A percentile compares a stretch with the other conserved stretches of the same genome.
Evolutionary conservation across 2,113 vertebrate genomes (phyloP).

Genomic region (Oxyura jamaicensis): DNA sequence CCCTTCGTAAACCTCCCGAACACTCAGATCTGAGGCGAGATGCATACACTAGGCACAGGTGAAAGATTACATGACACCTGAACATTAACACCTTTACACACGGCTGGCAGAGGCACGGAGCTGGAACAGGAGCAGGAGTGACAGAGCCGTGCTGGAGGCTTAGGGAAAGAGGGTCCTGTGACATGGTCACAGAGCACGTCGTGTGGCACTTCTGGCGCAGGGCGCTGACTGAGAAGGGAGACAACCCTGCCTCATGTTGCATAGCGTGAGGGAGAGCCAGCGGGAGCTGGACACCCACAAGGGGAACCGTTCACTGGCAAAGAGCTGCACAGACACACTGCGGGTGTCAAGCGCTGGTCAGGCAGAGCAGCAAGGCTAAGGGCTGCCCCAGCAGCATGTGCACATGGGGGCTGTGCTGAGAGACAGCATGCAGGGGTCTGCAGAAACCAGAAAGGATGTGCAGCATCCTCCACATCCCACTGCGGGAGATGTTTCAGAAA

Average conservation of each 20-base stretch:
- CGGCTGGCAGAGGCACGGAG: neutral
- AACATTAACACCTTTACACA: neutral
- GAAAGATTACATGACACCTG: neutral
- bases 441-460: neutral
- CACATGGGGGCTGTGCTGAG: neutral
- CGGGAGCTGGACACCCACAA: neutral
- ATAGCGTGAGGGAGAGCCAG: neutral
- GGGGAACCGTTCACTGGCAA: neutral
- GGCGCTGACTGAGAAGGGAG: neutral
- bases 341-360: neutral
- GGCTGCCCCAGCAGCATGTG: neutral
- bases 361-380: neutral
- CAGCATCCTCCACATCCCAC: neutral
- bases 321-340: neutral
- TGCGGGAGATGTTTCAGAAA: constrained; percentile 27
- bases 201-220: neutral
- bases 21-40: neutral
- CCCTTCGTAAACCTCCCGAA: neutral
- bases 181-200: neutral
- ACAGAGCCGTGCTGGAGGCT: neutral
- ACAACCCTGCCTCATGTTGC: neutral
- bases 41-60: neutral
- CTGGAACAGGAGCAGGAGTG: neutral
- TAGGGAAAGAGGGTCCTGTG: neutral
- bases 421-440: neutral